A percentile compares a stretch with the other conserved stretches of the same genome.
phyloP scores from a whole-genome alignment of 1,140 invertebrate species.

The Brachionus angularis region DNA sequence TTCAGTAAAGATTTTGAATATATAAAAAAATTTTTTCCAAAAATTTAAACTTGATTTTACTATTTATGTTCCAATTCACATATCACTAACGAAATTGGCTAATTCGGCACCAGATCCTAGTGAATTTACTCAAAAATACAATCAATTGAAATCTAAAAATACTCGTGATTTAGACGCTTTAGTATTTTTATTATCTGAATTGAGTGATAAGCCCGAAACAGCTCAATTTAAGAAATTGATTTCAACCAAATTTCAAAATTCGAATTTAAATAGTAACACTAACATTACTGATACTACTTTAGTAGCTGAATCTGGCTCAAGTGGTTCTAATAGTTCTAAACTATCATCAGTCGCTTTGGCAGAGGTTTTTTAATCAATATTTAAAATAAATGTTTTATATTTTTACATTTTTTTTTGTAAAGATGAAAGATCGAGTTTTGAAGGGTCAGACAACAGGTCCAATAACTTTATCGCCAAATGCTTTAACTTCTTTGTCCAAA shows the following conservation, averaged over 20 bases:
- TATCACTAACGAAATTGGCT: constrained; percentile 1
- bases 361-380: background rate
- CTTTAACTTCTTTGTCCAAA: constrained; percentile 1
- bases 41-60: too few relatives aligned
- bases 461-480: constrained; percentile 3
- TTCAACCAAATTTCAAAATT: too few relatives aligned
- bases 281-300: background rate
- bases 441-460: background rate
- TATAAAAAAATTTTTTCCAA: too few relatives aligned
- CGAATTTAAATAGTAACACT: background rate
- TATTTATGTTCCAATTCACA: background rate
- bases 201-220: constrained; percentile 31
- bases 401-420: background rate
- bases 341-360: constrained; percentile 20
- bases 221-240: background rate
- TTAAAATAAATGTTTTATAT: background rate
- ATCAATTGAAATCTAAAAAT: constrained; percentile 39
- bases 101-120: constrained; percentile 12
- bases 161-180: constrained; percentile 23
- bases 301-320: constrained; percentile 18
- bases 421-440: constrained; percentile 43
- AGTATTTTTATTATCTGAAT: constrained; percentile 22
- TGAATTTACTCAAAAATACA: constrained; percentile 33
- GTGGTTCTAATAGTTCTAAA: constrained; percentile 14
- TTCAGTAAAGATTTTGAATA: background rate